Conservation (phyloP, 1,140 invertebrate genomes). For the Panagrolaimus sp. region DNA sequence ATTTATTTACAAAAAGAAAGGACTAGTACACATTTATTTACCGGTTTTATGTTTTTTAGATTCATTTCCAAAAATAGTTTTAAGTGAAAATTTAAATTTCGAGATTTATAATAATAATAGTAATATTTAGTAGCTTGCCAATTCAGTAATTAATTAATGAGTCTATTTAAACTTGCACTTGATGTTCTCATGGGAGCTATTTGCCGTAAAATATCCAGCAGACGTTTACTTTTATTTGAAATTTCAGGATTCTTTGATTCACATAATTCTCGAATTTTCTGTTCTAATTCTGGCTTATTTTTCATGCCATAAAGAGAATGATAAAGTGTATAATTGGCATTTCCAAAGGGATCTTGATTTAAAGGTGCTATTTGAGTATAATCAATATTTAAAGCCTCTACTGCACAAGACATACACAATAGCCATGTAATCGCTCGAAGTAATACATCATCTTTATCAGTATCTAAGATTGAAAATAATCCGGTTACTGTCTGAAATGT, state of each 20-base stretch:
- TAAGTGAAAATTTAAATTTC: background rate
- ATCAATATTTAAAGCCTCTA: slow-evolving; percentile 40
- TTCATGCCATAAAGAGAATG: slow-evolving; percentile 33
- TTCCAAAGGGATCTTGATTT: slow-evolving; percentile 29
- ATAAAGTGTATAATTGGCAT: slow-evolving; percentile 31
- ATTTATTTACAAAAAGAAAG: too few species aligned
- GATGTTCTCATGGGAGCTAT: slow-evolving; percentile 22
- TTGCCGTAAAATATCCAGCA: slow-evolving; percentile 34
- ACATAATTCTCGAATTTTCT: slow-evolving; percentile 15
- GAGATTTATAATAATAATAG: background rate
- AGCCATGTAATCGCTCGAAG: slow-evolving; percentile 46
- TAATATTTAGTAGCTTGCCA: background rate
- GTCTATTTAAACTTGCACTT: slow-evolving; percentile 3
- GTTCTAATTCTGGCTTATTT: slow-evolving; percentile 29
- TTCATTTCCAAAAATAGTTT: background rate
- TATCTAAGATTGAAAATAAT: slow-evolving; percentile 40
- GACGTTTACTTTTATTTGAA: slow-evolving; percentile 24
- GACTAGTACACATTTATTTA: too few species aligned
- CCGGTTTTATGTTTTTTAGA: too few species aligned
- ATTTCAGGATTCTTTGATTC: slow-evolving; percentile 30
- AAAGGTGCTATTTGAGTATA: slow-evolving; percentile 37
- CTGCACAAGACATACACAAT: slow-evolving; percentile 40
- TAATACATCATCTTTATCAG: slow-evolving; percentile 44
- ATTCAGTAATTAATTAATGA: background rate
- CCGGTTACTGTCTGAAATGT: slow-evolving; percentile 42